Evolutionary conservation across 2,888 invertebrate species (phyloP), one percentile per base, ranked within the genome.

Genomic region (Hyalella azteca): DNA sequence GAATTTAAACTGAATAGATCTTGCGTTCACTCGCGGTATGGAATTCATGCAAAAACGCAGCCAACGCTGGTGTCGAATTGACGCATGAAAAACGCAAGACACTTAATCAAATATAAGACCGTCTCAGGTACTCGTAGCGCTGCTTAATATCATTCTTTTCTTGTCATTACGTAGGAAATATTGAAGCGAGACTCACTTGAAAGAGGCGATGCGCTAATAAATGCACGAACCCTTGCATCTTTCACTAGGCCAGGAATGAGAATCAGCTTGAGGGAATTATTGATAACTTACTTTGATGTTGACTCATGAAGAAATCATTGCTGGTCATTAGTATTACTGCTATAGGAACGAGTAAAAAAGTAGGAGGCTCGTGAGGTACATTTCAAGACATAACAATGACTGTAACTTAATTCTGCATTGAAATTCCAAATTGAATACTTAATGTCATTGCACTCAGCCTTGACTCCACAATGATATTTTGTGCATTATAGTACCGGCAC

Each of bases 161-260:
- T 29, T 9, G 54, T 54, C 54, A 54, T 54, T 54, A 54, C 22
- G 54, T 29, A 54, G 22, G 29, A 54, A 54, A 54, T 54, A 54
- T 54, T 54, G 22, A 54, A 66, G 29, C 36, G 19, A 13, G 32
- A 66, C 36, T 36, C 4, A 66, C 66, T 66, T 66, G 66, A 66
- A 66, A 66, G 66, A 36, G 66, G 19, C n/a, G 19, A 39, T 66
- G 32, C 15, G 66, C 36, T 66, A 32, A 66, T 66, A 39, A 15
- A 66, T 66, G 66, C 66, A 66, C 32, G 66, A 66, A 32, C 29
- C 15, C 9, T 36, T 66, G 39, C 22, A 66, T 66, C 66, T 66
- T 66, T 7, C 7, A 66, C 29, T 32, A 19, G 19, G 66, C 66
- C 29, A 66, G 36, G 66, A 66, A 66, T 29, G 19, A 39, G 32